phyloP scores from a whole-genome alignment of 2,113 vertebrate species.

The Excalfactoria chinensis region DNA sequence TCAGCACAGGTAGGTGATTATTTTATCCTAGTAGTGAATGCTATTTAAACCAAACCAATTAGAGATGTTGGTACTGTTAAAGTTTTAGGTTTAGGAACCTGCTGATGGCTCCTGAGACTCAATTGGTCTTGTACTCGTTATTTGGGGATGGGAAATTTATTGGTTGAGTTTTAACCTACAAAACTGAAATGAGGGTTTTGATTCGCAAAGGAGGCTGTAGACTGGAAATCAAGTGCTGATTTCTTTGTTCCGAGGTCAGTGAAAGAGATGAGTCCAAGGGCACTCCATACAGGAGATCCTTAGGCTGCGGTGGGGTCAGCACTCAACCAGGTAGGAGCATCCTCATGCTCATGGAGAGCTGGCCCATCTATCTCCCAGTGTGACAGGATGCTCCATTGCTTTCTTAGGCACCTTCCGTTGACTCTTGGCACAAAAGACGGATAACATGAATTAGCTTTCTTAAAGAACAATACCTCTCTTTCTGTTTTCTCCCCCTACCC shows the following conservation, averaged over 20 bases:
- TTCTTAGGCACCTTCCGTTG: neutral
- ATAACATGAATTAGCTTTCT: slow-evolving; percentile 68
- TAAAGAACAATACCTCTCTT: slow-evolving; percentile 79
- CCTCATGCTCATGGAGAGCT: neutral
- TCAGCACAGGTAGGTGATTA: neutral
- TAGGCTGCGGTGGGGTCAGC: neutral
- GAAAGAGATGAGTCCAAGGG: neutral
- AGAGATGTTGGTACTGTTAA: neutral
- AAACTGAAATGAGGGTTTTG: neutral
- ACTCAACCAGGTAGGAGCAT: neutral
- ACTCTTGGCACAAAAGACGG: slow-evolving; percentile 47
- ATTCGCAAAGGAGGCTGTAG: neutral
- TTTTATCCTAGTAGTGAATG: neutral
- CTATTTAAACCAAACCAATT: neutral
- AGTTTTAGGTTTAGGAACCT: neutral
- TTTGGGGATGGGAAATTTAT: neutral
- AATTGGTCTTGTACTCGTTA: neutral
- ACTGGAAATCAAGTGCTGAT: neutral
- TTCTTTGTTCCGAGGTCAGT: neutral
- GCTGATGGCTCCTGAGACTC: neutral
- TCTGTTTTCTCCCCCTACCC: slow-evolving; percentile 76
- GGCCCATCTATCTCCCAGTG: fast-evolving
- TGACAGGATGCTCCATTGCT: neutral
- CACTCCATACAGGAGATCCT: neutral
- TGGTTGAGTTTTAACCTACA: neutral